Base-by-base conservation (phyloP, 2,797 vertebrate genomes). In the Menidia menidia region DNA sequence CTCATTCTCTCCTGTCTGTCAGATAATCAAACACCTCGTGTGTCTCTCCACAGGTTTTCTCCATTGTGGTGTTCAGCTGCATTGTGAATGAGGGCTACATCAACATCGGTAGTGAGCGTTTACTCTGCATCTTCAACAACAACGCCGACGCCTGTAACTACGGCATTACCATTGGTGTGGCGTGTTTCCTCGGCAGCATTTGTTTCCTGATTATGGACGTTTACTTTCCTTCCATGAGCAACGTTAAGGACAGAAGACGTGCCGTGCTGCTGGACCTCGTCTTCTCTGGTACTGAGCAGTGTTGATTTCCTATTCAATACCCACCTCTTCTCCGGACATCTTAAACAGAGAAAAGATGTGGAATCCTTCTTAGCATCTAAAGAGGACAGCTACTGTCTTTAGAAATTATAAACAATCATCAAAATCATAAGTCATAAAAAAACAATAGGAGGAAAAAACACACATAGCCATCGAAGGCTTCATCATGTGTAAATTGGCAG, bases 141-240 rank as follows among this genome's bases (percentile, higher is more conserved):
- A 98, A 99, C 41, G 93, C 95, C 0, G 94, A 95, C 0, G 97
- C 98, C 90, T 99, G 98, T 81, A 96, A 97, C 92, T 99, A 96
- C 0, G 96, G 95, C 14, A 84, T 99, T 2, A 93, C 94, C 0
- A 75, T 99, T 0, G 98, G 97, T 30, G 77, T 98, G 85, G 89
- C 95, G 14, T 96, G 96, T 66, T 99, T 99, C 90, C 92, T 99
- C 0, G 96, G 95, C 85, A 96, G 95, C 77, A 89, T 96, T 77
- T 93, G 94, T 76, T 98, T 98, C 89, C 82, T 97, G 53, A 77
- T 96, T 7, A 72, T 99, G 75, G 98, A 99, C 61, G 54, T 95
- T 82, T 93, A 97, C 84, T 99, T 99, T 88, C 97, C 98, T 74
- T 95, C 96, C 93, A 97, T 99, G 92, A 98, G 97, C 94, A 99